A percentile compares a stretch with the other conserved stretches of the same genome.
These are phyloP conservation scores for Eleutherodactylus coqui DNA, from an alignment of 2,797 vertebrate genomes.

Conservation along the genomic window DNA sequence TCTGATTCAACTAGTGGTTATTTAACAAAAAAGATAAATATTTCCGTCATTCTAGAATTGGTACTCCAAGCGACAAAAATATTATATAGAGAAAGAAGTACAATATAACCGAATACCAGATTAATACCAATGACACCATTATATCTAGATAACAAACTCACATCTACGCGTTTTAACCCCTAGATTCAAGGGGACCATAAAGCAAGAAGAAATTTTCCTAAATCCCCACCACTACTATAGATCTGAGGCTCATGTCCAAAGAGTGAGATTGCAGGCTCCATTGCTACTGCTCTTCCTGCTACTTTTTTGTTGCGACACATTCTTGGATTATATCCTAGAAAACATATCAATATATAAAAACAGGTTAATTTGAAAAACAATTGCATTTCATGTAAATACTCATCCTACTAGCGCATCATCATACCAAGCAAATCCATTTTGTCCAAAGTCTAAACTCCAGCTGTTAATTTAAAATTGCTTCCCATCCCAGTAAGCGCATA, in stretches of 20 bases:
- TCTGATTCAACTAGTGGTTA: too few species aligned
- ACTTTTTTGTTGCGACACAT: neutral
- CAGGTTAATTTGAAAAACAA: neutral
- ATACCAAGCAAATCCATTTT: slow-evolving; percentile 5
- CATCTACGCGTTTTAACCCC: too few species aligned
- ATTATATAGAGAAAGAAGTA: too few species aligned
- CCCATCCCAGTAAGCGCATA: slow-evolving; percentile 24
- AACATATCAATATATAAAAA: neutral
- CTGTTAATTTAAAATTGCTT: slow-evolving; percentile 45
- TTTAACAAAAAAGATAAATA: too few species aligned
- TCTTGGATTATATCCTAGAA: neutral
- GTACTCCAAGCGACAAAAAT: too few species aligned
- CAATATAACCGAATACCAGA: too few species aligned
- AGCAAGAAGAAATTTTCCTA: neutral
- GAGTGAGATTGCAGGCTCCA: neutral
- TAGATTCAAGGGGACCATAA: too few species aligned
- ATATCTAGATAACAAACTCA: too few species aligned
- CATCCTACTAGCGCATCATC: neutral
- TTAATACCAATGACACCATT: too few species aligned
- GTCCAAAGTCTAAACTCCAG: slow-evolving; percentile 5
- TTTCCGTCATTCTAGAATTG: too few species aligned
- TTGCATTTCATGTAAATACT: neutral
- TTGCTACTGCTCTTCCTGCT: neutral
- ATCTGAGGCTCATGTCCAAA: neutral
- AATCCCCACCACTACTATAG: neutral